Evolutionary conservation across 2,113 vertebrate species (phyloP).

Genomic region (Brachypodius melanocephalos): DNA sequence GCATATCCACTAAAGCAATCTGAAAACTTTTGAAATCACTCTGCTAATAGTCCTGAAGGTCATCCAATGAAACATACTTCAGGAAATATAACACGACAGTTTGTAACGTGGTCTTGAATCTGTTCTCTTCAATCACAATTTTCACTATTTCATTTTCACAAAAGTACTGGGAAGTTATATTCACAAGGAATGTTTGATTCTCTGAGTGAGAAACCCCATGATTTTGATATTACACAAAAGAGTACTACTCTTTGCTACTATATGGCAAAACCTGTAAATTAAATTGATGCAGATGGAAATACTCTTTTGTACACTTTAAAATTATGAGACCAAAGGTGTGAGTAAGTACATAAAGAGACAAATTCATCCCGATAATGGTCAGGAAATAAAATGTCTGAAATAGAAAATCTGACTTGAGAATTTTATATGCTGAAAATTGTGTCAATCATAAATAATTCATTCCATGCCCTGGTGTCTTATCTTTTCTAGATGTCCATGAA

Average conservation of each 20-base stretch:
- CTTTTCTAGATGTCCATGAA: not conserved
- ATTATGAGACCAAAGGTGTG: not conserved
- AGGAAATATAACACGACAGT: not conserved
- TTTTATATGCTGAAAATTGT: not conserved
- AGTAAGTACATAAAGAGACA: not conserved
- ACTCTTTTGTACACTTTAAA: not conserved
- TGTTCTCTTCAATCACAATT: not conserved
- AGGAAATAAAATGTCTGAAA: not conserved
- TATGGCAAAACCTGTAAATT: not conserved
- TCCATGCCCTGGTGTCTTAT: not conserved
- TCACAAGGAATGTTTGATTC: not conserved
- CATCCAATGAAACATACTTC: not conserved
- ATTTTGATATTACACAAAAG: not conserved
- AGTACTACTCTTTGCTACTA: too few species aligned
- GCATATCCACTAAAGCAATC: slow-evolving; percentile 1
- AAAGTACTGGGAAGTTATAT: not conserved
- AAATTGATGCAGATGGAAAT: not conserved
- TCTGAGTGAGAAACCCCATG: not conserved
- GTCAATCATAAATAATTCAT: not conserved
- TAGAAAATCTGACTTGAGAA: not conserved
- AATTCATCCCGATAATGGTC: not conserved
- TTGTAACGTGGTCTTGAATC: not conserved
- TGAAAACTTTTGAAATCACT: slow-evolving; percentile 9
- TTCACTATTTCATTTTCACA: not conserved
- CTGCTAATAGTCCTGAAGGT: slow-evolving; percentile 10